Evolutionary conservation across 2,888 invertebrate genomes (phyloP), one percentile per base, ranked within the genome.

Genomic region (Stenodera caucasica): DNA sequence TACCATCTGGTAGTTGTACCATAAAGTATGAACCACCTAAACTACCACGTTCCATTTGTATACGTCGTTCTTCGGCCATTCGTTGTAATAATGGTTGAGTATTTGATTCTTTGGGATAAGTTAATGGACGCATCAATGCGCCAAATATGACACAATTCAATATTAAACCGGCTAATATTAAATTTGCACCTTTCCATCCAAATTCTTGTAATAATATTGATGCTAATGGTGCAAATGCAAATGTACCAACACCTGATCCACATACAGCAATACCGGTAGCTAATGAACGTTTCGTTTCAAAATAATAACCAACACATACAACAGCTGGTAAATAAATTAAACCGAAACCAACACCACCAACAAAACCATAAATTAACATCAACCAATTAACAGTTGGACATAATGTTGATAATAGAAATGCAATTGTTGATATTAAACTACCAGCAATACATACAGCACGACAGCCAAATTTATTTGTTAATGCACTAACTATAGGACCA

Each of bases 1-100:
- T 91, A 63, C 95, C 95, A 74, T 96, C 95, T 2, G 94, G 94
- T 67, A 94, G 82, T 75, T 95, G 93, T 2, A 95, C 94, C 80
- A 88, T 75, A 60, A 77, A 77, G 59, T 77, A 77, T 2, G 77
- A 77, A 82, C 77, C 77, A 15, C 73, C 92, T 63, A 95, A 90
- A 29, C 94, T 94, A 0, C 94, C 94, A 35, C 93, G 85, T 78
- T 95, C 94, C 90, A 95, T 89, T 80, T 94, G 94, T 76, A 93
- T 84, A 63, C 93, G 85, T 73, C 95, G 92, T 77, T 96, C 96
- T 80, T 96, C 95, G 7, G 95, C 95, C 92, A 96, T 95, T 64
- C 95, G 84, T 79, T 94, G 94, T 67, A 96, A 84, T 9, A 96
- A 84, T 85, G 2, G 86, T 86, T 70, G 85, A 84, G 63, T 84